Evolutionary conservation across 2,797 vertebrate genomes (phyloP).

Genomic region (Alfaro cultratus): DNA sequence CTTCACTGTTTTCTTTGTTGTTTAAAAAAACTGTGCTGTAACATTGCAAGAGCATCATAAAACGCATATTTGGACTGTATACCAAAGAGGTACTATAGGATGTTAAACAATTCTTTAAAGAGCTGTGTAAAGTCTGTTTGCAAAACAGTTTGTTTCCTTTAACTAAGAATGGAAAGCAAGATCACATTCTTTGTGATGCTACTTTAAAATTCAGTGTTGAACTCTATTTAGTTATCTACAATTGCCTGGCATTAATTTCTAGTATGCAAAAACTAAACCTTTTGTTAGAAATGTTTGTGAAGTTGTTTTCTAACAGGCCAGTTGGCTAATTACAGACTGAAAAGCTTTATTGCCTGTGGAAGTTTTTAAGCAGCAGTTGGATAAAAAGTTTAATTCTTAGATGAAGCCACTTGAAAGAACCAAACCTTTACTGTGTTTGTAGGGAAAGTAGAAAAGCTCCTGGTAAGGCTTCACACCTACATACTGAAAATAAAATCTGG

Average conservation of each 20-base stretch:
- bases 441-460: background rate
- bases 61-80: background rate
- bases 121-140: background rate
- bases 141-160: conserved; percentile 6
- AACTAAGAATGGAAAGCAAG: conserved; percentile 12
- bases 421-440: conserved; percentile 36
- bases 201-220: background rate
- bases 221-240: background rate
- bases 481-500: conserved; percentile 13
- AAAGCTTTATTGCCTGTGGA: conserved; percentile 21
- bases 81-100: background rate
- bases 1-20: conserved; percentile 18
- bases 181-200: background rate
- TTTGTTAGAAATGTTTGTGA: background rate
- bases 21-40: conserved; percentile 23
- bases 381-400: conserved; percentile 30
- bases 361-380: conserved; percentile 21
- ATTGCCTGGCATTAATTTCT: background rate
- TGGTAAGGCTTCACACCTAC: background rate
- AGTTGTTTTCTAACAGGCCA: conserved; percentile 23
- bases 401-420: conserved; percentile 52
- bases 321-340: conserved; percentile 27
- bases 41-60: conserved; percentile 26
- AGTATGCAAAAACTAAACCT: background rate
- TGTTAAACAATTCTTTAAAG: background rate